These are phyloP conservation scores for Graphium colonna DNA, from an alignment of 2,888 invertebrate genomes.

Conservation along the genomic window DNA sequence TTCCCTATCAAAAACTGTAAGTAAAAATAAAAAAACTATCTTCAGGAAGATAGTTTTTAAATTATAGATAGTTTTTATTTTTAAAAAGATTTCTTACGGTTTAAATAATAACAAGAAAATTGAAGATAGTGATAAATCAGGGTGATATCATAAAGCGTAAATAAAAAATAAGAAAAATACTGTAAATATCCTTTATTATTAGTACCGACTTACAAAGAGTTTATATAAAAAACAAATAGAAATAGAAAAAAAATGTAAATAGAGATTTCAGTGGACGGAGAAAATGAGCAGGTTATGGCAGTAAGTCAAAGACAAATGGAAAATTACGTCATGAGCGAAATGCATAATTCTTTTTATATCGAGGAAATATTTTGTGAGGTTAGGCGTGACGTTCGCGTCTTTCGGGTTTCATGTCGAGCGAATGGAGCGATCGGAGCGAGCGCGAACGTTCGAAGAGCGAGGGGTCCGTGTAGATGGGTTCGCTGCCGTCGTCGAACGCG, in stretches of 20 bases:
- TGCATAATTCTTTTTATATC: too few relatives aligned
- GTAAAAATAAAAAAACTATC: too few relatives aligned
- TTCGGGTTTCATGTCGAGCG: constrained; percentile 77
- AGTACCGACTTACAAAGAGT: constrained; percentile 61
- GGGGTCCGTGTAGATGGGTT: constrained; percentile 95
- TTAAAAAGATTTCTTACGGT: too few relatives aligned
- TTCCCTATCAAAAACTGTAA: too few relatives aligned
- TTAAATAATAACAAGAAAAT: too few relatives aligned
- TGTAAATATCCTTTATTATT: constrained; percentile 43
- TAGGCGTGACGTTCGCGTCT: constrained; percentile 65
- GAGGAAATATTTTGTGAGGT: too few relatives aligned
- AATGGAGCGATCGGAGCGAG: constrained; percentile 84
- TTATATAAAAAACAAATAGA: constrained; percentile 42
- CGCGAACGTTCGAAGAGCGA: constrained; percentile 92
- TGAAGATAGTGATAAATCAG: too few relatives aligned
- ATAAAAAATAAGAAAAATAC: background rate
- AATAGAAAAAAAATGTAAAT: constrained; percentile 28
- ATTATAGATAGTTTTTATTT: too few relatives aligned
- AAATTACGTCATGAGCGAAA: constrained; percentile 1
- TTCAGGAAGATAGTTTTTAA: too few relatives aligned
- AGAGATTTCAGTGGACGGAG: constrained; percentile 38
- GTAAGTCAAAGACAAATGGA: constrained; percentile 31
- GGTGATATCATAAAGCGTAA: background rate
- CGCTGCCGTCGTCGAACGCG: constrained; percentile 92
- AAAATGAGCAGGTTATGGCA: constrained; percentile 58